Evolutionary conservation across 2,113 vertebrate species (phyloP), one percentile per base, ranked within the genome.

Genomic region (Andinoacara biseriatus): DNA sequence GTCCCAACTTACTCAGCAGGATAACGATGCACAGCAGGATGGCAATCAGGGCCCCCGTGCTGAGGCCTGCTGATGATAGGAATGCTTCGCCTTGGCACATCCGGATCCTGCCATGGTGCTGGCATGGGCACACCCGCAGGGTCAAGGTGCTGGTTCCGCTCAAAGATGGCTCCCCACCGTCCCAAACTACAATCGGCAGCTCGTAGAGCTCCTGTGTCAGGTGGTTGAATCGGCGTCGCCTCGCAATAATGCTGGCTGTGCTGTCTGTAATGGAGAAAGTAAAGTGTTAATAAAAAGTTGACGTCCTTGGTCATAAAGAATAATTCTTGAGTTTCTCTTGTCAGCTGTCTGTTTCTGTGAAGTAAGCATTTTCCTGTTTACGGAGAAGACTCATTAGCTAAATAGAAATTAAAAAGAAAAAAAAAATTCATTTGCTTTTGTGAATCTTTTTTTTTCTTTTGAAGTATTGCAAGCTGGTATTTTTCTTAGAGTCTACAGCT

Each of bases 11-110:
- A 99, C 98, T 97, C 58, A 99, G 94, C 84, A 99, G 97, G 93
- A 99, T 98, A 95, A 99, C 78, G 74, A 99, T 95, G 86, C 98
- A 99, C 75, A 99, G 97, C 24, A 99, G 96, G 92, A 99, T 99
- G 65, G 98, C 98, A 1, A 99, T 97, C 84, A 99, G 94, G 33
- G 98, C 98, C 49, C 98, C 98, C 1, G 98, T 99, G 93, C 98
- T 99, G 92, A 99, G 94, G 2, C 98, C 98, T 0, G 98, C 97
- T 0, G 98, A 97, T 78, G 97, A 97, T 58, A 99, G 96, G 94
- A 99, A 99, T 3, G 98, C 97, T 91, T 98, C 96, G 2, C 96
- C 94, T 4, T 96, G 97, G 95, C 98, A 99, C 15, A 96, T 96
- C 17, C 90, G 88, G 72, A 92, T 74, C 83, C 81, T 84, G 35